Conservation (phyloP, 2,113 vertebrate genomes). For the Gymnobelideus leadbeateri region DNA sequence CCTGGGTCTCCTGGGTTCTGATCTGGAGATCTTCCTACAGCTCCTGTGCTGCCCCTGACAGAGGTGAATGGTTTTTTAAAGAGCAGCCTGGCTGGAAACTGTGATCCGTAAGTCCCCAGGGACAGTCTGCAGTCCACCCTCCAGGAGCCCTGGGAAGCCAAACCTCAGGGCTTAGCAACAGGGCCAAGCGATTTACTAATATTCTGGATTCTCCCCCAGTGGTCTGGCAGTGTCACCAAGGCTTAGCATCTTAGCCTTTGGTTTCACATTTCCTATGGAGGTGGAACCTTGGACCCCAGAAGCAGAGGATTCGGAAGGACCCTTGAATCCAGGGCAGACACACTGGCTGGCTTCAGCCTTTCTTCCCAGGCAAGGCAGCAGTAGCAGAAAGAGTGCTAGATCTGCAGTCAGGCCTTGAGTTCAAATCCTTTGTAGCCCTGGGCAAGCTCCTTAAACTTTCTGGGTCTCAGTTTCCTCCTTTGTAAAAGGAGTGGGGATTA, state of each 20-base stretch:
- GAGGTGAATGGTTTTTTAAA: conserved; percentile 41
- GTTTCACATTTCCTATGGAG: conserved; percentile 66
- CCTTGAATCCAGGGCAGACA: not conserved
- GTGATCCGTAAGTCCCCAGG: conserved; percentile 57
- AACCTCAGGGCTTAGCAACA: conserved; percentile 69
- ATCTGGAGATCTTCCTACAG: not conserved
- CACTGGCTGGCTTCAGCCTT: not conserved
- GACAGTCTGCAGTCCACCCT: conserved; percentile 60
- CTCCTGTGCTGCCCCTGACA: conserved; percentile 4
- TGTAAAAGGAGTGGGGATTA: not conserved
- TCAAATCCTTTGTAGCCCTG: not conserved
- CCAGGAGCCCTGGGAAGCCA: conserved; percentile 60
- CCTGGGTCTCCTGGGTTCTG: accelerated
- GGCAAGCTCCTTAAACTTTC: not conserved
- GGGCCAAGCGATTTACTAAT: conserved; percentile 58
- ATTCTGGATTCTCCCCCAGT: conserved; percentile 56
- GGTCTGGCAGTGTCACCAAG: conserved; percentile 58
- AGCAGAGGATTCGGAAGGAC: conserved; percentile 11
- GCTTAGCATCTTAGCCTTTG: conserved; percentile 39
- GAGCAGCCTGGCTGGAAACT: conserved; percentile 69
- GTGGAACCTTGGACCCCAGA: conserved; percentile 32
- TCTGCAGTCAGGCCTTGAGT: not conserved
- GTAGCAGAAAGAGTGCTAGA: not conserved
- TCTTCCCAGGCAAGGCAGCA: not conserved
- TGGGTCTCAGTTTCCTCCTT: not conserved